Evolutionary conservation across 1,140 invertebrate genomes (phyloP), one percentile per base, ranked within the genome.

Genomic region (Brachionus sp.): DNA sequence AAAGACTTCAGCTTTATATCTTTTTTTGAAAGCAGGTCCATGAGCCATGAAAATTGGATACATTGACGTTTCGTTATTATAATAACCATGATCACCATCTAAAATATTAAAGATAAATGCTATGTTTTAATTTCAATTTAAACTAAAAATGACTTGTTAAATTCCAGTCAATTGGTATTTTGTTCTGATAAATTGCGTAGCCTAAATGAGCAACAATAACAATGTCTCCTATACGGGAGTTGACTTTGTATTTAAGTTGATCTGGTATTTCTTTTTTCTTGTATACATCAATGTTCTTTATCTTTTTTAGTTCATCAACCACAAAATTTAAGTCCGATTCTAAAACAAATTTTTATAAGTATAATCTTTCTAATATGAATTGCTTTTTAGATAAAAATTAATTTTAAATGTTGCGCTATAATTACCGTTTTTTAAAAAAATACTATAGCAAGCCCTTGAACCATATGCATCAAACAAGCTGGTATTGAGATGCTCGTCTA

Each of bases 41-140:
- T 89, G 88, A 0, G 92, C 93, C 77, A 93, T 90, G 85, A 93
- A 93, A 83, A 92, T 91, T 35, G 92, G 91, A 86, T 91, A 90
- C 93, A 93, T 93, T 16, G 89, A 87, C 39, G 84, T 82, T 3
- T 88, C 85, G n/a, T 86, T 86, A 84, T 92, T 92, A 84, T 92
- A 90, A 85, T 93, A 93, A 1, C 93, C 93, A 86, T 93, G 92
- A 16, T 91, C 85, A 2, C 92, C 93, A 88, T 86, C 77, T 57
- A 10, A 13, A 46, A 13, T 46, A 19, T 5, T 23, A 19, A 23
- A 25, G 42, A 23, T 75, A 29, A 29, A 46, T 5, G 4, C 13
- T 12, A 50, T 9, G 42, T 2, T 39, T 73, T 73, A 29, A 25
- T 42, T 25, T 64, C 12, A 35, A 3, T n/a, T 42, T 44, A 10